A percentile compares a stretch with the other conserved stretches of the same genome.
These are phyloP conservation scores for Leptosomus discolor DNA, from an alignment of 2,113 vertebrate genomes.

Conservation along the genomic window DNA sequence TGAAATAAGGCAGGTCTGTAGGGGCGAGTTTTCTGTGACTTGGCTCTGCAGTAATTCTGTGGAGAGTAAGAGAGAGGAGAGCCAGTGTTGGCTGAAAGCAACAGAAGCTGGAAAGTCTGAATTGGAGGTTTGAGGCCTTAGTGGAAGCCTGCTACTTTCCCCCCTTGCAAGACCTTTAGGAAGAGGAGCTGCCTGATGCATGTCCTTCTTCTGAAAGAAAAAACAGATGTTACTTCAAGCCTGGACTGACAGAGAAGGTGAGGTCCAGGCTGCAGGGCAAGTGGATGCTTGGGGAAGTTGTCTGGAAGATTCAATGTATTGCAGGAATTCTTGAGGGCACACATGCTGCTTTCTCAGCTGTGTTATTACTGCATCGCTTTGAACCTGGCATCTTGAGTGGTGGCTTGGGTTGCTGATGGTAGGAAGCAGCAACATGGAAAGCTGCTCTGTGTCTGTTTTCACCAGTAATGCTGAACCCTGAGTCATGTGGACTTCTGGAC, in stretches of 20 bases:
- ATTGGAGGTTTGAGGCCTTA: not conserved
- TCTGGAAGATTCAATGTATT: not conserved
- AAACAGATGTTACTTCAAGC: not conserved
- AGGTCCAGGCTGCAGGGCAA: not conserved
- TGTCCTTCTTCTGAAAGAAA: not conserved
- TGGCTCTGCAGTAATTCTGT: not conserved
- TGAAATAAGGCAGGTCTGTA: not conserved
- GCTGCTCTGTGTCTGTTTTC: not conserved
- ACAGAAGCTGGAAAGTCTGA: not conserved
- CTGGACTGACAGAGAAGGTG: not conserved
- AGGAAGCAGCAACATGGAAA: not conserved
- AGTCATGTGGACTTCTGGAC: rapidly evolving
- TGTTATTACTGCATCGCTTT: not conserved
- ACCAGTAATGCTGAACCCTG: rapidly evolving
- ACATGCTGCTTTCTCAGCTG: not conserved
- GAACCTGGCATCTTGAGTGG: not conserved
- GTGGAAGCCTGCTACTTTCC: not conserved
- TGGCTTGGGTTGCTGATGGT: not conserved
- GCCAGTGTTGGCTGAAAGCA: not conserved
- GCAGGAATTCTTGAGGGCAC: not conserved
- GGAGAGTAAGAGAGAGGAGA: not conserved
- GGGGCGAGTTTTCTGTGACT: not conserved
- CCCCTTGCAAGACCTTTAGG: too few species aligned
- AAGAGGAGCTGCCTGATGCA: not conserved
- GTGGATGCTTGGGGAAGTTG: not conserved